Evolutionary conservation across 2,888 invertebrate genomes (phyloP), one percentile per base, ranked within the genome.

Genomic region (Beris chalybata): DNA sequence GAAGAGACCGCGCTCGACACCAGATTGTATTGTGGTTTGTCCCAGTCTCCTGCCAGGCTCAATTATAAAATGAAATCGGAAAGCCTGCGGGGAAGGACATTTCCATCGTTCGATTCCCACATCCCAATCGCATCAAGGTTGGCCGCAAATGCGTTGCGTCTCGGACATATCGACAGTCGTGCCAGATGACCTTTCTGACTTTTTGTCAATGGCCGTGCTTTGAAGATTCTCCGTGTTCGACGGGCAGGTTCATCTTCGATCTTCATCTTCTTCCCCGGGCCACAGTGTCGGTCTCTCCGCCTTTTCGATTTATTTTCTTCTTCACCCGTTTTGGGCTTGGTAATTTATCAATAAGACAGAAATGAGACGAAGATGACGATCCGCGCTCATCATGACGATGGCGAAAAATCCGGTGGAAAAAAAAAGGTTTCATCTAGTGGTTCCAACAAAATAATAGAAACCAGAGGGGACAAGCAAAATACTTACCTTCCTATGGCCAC

Each of bases 311-410:
- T 31, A 7, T 30, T 32, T 54, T 54, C n/a, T 54, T n/a, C 30
- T 54, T 32, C 54, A 52, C 50, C 52, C 29, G 22, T n/a, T 48
- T 31, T 3, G 59, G 13, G 32, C 50, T 45, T 22, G 13, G 61
- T 61, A 52, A 61, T 61, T 61, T 61, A 61, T 61, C 61, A 61
- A 61, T 52, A 61, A 47, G 61, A 47, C 52, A 61, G 61, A 61
- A 61, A 61, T 61, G 52, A 61, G 61, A 61, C 45, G 61, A 61
- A 1, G 61, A 61, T 61, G 61, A 61, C 43, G 61, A 61, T 52
- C 61, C 45, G 22, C 50, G 61, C 29, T 61, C 52, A 61, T 61
- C 61, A 61, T 61, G 61, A 50, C 47, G 50, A 61, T 61, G 52
- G 61, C 61, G 61, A 61, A 50, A 22, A 47, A 61, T 61, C 32